Percentiles rank a stretch among this genome's conserved stretches.
phyloP scores from a whole-genome alignment of 2,113 vertebrate genomes.

The Hucho hucho region DNA sequence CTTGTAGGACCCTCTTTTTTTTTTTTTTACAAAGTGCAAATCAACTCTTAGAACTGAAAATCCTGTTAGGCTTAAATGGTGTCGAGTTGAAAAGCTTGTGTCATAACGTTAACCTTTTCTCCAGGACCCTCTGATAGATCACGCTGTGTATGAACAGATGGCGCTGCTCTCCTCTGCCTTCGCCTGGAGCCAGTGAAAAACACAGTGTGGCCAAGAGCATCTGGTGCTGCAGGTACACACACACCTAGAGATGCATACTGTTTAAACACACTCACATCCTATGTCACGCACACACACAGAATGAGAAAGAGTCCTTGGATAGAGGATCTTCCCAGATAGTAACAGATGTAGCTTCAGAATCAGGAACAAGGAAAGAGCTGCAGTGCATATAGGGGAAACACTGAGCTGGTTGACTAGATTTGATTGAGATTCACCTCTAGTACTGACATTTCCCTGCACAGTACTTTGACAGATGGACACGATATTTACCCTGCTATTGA shows the following conservation, averaged over 20 bases:
- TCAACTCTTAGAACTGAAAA: too few relatives aligned
- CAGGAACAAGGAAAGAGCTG: neutral
- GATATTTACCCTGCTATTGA: too few relatives aligned
- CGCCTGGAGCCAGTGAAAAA: constrained; percentile 89
- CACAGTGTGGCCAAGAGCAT: constrained; percentile 66
- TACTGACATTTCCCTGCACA: too few relatives aligned
- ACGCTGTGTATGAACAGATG: constrained; percentile 84
- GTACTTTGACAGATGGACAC: too few relatives aligned
- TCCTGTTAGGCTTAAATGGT: too few relatives aligned
- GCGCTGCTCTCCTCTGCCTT: constrained; percentile 83
- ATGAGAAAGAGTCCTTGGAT: neutral
- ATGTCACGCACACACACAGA: neutral
- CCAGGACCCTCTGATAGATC: constrained; percentile 77
- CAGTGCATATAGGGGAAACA: neutral
- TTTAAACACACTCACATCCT: neutral
- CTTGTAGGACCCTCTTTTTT: constrained; percentile 69
- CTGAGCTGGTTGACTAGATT: neutral
- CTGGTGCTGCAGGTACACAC: constrained; percentile 81
- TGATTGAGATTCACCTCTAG: too few relatives aligned
- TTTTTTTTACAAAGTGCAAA: too few relatives aligned
- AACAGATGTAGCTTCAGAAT: neutral
- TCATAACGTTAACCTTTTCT: neutral
- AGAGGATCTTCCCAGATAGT: too few relatives aligned
- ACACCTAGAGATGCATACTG: too few relatives aligned
- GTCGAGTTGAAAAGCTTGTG: too few relatives aligned